Evolutionary conservation across 2,888 invertebrate species (phyloP).

Genomic region (Xanthorhoe designata): DNA sequence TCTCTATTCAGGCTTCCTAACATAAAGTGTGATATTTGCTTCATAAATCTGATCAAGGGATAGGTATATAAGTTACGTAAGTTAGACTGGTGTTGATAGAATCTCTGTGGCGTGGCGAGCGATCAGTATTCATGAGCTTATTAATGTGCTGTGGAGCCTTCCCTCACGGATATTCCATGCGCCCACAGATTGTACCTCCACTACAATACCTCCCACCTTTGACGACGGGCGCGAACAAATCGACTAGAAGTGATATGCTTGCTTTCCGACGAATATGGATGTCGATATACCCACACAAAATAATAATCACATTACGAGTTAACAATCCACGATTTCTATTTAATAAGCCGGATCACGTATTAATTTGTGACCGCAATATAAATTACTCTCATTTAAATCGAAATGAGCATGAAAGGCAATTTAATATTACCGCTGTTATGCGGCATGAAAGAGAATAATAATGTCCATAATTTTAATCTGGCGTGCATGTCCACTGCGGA

Average conservation of each 20-base stretch:
- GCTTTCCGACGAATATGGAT: constrained; percentile 52
- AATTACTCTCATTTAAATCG: constrained; percentile 50
- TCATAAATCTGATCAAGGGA: constrained; percentile 32
- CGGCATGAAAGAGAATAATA: constrained; percentile 46
- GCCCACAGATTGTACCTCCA: constrained; percentile 66
- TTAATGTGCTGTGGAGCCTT: constrained; percentile 68
- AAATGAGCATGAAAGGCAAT: constrained; percentile 50
- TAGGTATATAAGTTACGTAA: constrained; percentile 37
- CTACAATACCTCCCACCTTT: constrained; percentile 47
- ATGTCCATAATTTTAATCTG: constrained; percentile 44
- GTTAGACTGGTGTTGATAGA: constrained; percentile 47
- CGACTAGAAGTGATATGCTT: constrained; percentile 72
- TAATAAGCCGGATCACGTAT: constrained; percentile 43
- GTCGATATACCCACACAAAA: constrained; percentile 58
- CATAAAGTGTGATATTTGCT: constrained; percentile 29
- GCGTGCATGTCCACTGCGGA: constrained; percentile 41
- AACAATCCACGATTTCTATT: constrained; percentile 38
- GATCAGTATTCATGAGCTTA: constrained; percentile 79
- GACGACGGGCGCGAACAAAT: constrained; percentile 65
- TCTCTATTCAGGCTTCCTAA: constrained; percentile 22
- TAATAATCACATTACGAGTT: constrained; percentile 41
- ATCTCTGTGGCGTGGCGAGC: constrained; percentile 49
- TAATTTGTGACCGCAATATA: constrained; percentile 51
- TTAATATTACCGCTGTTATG: constrained; percentile 49
- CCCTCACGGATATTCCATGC: constrained; percentile 50